Base-by-base conservation (phyloP, 1,140 invertebrate species). In the Dendrolimus kikuchii region DNA sequence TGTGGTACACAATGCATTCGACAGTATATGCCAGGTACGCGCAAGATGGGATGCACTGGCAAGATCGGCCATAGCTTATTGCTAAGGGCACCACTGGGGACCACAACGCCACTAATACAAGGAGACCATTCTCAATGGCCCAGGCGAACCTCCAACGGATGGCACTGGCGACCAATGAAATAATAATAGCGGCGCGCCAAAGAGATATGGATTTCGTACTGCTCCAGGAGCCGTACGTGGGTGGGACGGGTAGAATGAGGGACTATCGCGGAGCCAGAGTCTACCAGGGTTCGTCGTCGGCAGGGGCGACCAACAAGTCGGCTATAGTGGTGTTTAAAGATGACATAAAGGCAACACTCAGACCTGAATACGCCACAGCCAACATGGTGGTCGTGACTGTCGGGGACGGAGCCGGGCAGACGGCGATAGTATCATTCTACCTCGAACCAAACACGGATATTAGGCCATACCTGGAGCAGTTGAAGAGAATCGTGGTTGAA, bases 321-420 rank as follows among this genome's bases (percentile, higher is more conserved):
- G 52, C 55, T n/a, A 52, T 62, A 0, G 51, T 36, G 0, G 52
- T 58, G 37, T 54, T 61, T 6, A 9, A 61, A 10, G 36, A 43
- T 4, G 42, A 46, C 6, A 4, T 61, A 10, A 40, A 51, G 2
- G 45, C 55, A 0, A 36, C 39, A 48, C 55, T 55, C 38, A 49
- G 43, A 41, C 56, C 50, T 6, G 6, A 48, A 47, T 46, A 57
- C 43, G 57, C 51, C 39, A 61, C 59, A n/a, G 43, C 47, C 52
- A 54, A 57, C 46, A 51, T 65, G 9, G 56, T 50, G 8, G 63
- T 62, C 7, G 53, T 57, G 41, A 39, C 23, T 38, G 38, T 65
- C 7, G 23, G 40, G 3, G 52, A 51, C 4, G 23, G n/a, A 5
- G 9, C 41, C 6, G 51, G 63, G 57, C 36, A 40, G 39, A 53